These are phyloP conservation scores for Catocala fraxini DNA, from an alignment of 2,888 invertebrate genomes.

Conservation along the genomic window DNA sequence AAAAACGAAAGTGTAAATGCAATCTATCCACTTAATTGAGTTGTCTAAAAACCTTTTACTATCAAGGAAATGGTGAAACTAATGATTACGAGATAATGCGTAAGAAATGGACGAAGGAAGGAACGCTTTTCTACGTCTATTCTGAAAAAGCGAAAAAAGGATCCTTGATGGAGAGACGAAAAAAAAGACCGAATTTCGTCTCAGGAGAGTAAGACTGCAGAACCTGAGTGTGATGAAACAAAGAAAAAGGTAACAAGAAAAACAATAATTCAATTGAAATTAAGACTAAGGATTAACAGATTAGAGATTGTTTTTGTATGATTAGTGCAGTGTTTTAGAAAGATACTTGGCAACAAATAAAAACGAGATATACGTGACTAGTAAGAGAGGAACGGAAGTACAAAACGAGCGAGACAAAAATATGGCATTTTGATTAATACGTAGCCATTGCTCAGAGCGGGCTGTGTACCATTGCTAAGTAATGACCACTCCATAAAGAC, in stretches of 20 bases:
- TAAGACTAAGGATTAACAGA: constrained; percentile 27
- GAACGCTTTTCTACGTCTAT: constrained; percentile 79
- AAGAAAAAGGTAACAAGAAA: constrained; percentile 57
- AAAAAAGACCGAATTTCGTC: constrained; percentile 85
- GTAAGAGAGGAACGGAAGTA: constrained; percentile 72
- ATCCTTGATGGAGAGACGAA: constrained; percentile 82
- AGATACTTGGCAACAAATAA: constrained; percentile 65
- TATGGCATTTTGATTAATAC: constrained; percentile 88
- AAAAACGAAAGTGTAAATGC: constrained; percentile 54
- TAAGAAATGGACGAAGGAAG: constrained; percentile 82
- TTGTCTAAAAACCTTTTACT: constrained; percentile 74
- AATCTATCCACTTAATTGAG: constrained; percentile 71
- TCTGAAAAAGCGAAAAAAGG: constrained; percentile 84
- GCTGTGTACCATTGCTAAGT: constrained; percentile 87
- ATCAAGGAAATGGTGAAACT: constrained; percentile 78
- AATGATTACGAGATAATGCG: constrained; percentile 85
- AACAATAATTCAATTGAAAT: constrained; percentile 28
- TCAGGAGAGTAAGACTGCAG: constrained; percentile 86
- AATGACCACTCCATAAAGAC: constrained; percentile 88
- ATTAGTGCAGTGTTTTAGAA: constrained; percentile 51
- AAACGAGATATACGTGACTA: constrained; percentile 82
- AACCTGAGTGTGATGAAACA: constrained; percentile 67
- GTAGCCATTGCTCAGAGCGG: constrained; percentile 86
- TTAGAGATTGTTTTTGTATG: constrained; percentile 53
- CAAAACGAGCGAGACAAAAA: constrained; percentile 78